phyloP scores from a whole-genome alignment of 2,797 vertebrate genomes.

The Xenops minutus region DNA sequence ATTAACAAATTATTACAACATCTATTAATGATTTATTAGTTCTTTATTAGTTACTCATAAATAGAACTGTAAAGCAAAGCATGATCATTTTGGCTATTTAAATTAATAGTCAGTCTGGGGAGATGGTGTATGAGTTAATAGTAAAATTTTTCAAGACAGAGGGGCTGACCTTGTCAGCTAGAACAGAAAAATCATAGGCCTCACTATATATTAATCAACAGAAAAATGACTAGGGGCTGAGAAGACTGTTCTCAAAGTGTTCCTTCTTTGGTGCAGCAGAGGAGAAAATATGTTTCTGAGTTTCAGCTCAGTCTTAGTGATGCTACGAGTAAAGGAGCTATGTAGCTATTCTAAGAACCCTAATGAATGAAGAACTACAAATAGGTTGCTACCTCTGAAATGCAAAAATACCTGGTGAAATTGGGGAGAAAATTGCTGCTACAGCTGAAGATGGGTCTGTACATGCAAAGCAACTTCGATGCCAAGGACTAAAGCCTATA shows the following conservation, averaged over 20 bases:
- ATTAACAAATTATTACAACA: background rate
- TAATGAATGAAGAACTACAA: background rate
- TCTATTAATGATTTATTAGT: conserved; percentile 16
- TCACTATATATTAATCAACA: background rate
- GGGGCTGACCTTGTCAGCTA: background rate
- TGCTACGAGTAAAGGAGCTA: background rate
- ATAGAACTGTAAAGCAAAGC: background rate
- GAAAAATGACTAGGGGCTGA: background rate
- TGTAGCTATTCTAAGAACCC: background rate
- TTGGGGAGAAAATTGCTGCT: background rate
- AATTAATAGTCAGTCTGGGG: background rate
- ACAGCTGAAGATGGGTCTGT: background rate
- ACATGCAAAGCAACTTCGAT: background rate
- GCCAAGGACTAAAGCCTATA: conserved; percentile 5
- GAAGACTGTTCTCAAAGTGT: background rate
- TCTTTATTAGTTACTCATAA: background rate
- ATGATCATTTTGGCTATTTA: background rate
- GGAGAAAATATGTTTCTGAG: background rate
- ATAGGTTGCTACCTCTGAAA: background rate
- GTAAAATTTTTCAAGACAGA: background rate
- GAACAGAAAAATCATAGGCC: background rate
- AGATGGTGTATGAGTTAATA: background rate
- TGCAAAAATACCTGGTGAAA: background rate
- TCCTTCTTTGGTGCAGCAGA: background rate
- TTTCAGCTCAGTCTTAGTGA: background rate